phyloP scores from a whole-genome alignment of 2,888 invertebrate genomes.

The Microplitis deprimator region DNA sequence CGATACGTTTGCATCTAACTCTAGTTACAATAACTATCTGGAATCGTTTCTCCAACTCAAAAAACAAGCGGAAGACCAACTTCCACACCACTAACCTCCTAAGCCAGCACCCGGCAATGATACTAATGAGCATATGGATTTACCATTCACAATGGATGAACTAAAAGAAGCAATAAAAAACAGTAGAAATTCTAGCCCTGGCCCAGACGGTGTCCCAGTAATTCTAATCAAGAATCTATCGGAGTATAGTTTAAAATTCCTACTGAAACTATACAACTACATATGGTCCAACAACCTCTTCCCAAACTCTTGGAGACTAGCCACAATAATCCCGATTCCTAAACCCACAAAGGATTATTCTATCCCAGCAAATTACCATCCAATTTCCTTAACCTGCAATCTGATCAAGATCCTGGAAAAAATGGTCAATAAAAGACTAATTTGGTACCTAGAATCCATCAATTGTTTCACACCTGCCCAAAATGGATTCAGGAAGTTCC shows the following conservation, averaged over 20 bases:
- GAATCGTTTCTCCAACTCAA: no score
- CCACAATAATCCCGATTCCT: neutral
- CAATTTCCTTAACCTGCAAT: neutral
- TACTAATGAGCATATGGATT: no score
- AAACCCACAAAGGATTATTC: neutral
- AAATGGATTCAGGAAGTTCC: neutral
- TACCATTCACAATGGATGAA: no score
- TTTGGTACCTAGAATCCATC: neutral
- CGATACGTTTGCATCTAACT: neutral
- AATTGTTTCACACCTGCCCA: neutral
- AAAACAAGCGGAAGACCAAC: no score
- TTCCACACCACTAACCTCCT: no score
- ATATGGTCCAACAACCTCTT: neutral
- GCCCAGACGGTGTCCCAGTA: neutral
- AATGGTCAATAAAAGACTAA: neutral
- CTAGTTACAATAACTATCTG: neutral
- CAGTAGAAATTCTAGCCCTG: neutral
- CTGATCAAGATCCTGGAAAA: neutral
- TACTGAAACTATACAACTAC: neutral
- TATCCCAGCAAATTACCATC: neutral
- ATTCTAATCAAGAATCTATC: neutral
- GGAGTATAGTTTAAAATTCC: neutral
- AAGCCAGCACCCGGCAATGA: no score
- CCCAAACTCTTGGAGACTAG: neutral
- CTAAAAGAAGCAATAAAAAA: no score